Conservation (phyloP, 2,113 vertebrate genomes). For the Forbesichthys papilliferus region DNA sequence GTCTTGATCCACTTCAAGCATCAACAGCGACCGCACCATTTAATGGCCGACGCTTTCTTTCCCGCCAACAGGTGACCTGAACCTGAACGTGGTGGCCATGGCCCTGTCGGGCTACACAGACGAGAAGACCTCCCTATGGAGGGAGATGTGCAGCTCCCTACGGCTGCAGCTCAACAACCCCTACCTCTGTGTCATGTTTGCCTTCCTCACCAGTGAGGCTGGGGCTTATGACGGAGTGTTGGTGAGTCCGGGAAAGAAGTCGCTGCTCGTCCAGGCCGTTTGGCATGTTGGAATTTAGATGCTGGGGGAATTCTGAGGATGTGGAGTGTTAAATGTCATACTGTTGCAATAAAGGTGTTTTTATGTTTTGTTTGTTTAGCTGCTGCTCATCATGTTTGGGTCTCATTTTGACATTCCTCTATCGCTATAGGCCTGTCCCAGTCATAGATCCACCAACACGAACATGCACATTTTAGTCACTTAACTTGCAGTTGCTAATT, state of each 20-base stretch:
- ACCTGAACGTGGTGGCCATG: slow-evolving; percentile 99
- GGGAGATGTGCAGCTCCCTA: slow-evolving; percentile 97
- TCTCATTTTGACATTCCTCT: slow-evolving; percentile 19
- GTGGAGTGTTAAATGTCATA: not conserved
- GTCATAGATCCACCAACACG: slow-evolving; percentile 5
- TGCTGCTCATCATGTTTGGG: slow-evolving; percentile 12
- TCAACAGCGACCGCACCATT: not conserved
- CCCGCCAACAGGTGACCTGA: slow-evolving; percentile 85
- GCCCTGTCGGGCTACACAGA: slow-evolving; percentile 96
- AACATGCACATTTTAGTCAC: not conserved
- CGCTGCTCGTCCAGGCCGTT: not conserved
- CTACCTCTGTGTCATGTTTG: slow-evolving; percentile 96
- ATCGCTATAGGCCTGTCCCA: slow-evolving; percentile 21
- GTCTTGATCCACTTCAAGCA: too few species aligned
- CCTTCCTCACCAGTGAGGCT: slow-evolving; percentile 96
- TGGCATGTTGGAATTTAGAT: slow-evolving; percentile 9
- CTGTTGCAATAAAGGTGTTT: too few species aligned
- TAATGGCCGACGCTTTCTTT: not conserved
- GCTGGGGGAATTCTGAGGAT: not conserved
- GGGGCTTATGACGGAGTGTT: slow-evolving; percentile 93
- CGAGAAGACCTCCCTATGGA: slow-evolving; percentile 95
- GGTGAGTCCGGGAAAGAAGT: slow-evolving; percentile 75
- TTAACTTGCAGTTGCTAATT: too few species aligned
- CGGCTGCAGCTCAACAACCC: slow-evolving; percentile 92
- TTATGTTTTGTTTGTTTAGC: not conserved